Percentiles rank a stretch among this genome's conserved stretches.
Evolutionary conservation across 2,113 vertebrate genomes (phyloP).

Genomic region (Apodemus sylvaticus): DNA sequence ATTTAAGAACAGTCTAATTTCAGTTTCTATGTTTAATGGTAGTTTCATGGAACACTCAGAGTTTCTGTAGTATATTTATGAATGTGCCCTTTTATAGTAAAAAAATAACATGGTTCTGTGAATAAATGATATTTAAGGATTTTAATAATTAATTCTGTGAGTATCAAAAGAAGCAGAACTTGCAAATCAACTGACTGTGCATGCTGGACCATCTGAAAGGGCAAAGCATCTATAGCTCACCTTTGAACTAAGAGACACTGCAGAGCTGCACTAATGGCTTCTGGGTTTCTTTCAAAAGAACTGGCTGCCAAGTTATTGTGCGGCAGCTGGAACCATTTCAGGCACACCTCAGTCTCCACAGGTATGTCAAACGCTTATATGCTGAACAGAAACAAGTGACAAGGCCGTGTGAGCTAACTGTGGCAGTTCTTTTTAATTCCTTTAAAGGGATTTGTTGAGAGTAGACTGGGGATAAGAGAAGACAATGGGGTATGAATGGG

Average conservation of each 20-base stretch:
- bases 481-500: too few species aligned
- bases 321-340: constrained; percentile 63
- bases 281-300: constrained; percentile 56
- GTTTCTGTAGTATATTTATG: constrained; percentile 58
- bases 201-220: constrained; percentile 75
- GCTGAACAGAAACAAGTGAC: constrained; percentile 47
- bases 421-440: constrained; percentile 31
- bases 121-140: constrained; percentile 77
- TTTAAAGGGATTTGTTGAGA: not conserved
- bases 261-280: constrained; percentile 73
- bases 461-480: not conserved
- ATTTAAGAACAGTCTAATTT: constrained; percentile 15
- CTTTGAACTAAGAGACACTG: constrained; percentile 72
- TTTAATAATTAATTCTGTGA: constrained; percentile 46
- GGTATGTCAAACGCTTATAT: constrained; percentile 49
- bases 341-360: constrained; percentile 53
- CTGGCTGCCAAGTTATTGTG: not conserved
- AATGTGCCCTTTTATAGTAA: not conserved
- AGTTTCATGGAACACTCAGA: not conserved
- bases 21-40: constrained; percentile 20
- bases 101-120: constrained; percentile 67
- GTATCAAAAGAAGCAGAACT: constrained; percentile 48
- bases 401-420: constrained; percentile 35
- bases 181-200: constrained; percentile 71
- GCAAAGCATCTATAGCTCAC: constrained; percentile 67